Evolutionary conservation across 2,888 invertebrate genomes (phyloP).

Genomic region (Drepanosiphum platanoidis): DNA sequence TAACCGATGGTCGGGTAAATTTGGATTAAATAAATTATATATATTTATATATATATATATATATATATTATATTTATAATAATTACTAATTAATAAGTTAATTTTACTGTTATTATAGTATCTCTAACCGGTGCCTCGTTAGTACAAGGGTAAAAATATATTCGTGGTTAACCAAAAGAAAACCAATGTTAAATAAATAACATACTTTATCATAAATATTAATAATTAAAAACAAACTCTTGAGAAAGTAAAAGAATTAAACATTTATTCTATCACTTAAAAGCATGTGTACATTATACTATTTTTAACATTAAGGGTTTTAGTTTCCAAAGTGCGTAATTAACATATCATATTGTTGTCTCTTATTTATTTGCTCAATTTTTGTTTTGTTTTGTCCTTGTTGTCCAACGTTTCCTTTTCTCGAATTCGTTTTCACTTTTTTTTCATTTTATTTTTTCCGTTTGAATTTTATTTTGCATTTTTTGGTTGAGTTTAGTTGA

Average conservation of each 20-base stretch:
- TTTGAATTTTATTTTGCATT: slow-evolving; percentile 49
- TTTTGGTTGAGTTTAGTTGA: slow-evolving; percentile 64
- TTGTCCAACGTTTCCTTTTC: slow-evolving; percentile 42
- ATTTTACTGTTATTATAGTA: slow-evolving; percentile 58
- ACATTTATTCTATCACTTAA: slow-evolving; percentile 25
- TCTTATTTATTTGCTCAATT: slow-evolving; percentile 44
- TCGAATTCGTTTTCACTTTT: slow-evolving; percentile 35
- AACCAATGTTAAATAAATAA: slow-evolving; percentile 37
- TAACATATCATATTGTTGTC: slow-evolving; percentile 38
- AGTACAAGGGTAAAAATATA: slow-evolving; percentile 46
- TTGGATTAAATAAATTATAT: slow-evolving; percentile 44
- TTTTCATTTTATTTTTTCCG: slow-evolving; percentile 42
- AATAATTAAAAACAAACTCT: slow-evolving; percentile 57
- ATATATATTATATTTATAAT: slow-evolving; percentile 36
- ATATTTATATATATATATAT: too few relatives aligned
- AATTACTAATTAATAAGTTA: slow-evolving; percentile 52
- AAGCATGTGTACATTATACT: slow-evolving; percentile 56
- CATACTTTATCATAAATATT: slow-evolving; percentile 16
- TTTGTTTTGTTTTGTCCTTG: slow-evolving; percentile 59
- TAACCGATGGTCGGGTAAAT: slow-evolving; percentile 60
- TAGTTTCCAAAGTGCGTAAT: slow-evolving; percentile 46
- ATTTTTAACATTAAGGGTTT: slow-evolving; percentile 27
- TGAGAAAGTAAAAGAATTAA: slow-evolving; percentile 58
- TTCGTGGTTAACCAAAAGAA: slow-evolving; percentile 48
- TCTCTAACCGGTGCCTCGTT: slow-evolving; percentile 61